Evolutionary conservation across 2,113 vertebrate species (phyloP).

Genomic region (Morone chrysops): DNA sequence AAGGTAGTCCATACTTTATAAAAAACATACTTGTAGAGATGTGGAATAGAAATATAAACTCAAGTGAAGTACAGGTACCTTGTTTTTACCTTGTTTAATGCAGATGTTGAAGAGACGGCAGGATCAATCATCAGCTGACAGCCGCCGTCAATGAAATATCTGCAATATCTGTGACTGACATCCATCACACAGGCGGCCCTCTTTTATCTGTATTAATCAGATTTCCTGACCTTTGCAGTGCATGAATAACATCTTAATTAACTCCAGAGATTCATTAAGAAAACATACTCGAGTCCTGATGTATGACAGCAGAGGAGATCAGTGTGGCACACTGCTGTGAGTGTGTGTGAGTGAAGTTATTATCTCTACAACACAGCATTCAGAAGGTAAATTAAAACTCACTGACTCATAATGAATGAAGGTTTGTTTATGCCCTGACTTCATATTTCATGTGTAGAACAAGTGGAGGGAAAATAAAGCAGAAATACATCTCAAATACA

Average conservation of each 20-base stretch:
- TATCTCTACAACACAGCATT: background rate
- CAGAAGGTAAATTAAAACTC: background rate
- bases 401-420: background rate
- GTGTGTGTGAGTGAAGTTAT: background rate
- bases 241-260: slow-evolving; percentile 13
- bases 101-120: background rate
- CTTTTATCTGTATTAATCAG: slow-evolving; percentile 16
- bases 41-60: too few species aligned
- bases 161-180: background rate
- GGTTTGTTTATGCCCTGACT: background rate
- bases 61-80: background rate
- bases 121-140: slow-evolving; percentile 4
- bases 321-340: background rate
- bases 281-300: background rate
- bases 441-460: background rate
- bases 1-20: too few species aligned
- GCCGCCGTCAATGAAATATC: background rate
- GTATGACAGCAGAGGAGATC: background rate
- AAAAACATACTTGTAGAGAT: too few species aligned
- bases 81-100: too few species aligned
- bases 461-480: background rate
- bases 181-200: background rate
- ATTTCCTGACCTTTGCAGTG: slow-evolving; percentile 20
- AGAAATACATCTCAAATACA: background rate
- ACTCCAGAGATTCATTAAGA: background rate